phyloP scores from a whole-genome alignment of 2,888 invertebrate genomes.

The Hirtodrosophila cameraria region DNA sequence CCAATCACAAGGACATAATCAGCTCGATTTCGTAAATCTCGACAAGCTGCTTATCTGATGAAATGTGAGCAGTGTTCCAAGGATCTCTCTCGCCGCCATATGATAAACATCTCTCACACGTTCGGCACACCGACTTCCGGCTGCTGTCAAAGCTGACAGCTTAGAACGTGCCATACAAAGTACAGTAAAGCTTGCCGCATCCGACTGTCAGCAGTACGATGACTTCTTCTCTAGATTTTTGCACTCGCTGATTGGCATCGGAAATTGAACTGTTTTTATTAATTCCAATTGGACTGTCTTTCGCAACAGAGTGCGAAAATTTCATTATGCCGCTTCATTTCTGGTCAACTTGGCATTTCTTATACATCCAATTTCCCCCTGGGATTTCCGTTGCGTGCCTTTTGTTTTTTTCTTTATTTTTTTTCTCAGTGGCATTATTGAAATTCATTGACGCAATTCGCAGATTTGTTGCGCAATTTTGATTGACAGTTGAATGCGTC shows the following conservation, averaged over 20 bases:
- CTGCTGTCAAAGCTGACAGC: slow-evolving; percentile 74
- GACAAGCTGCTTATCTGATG: slow-evolving; percentile 81
- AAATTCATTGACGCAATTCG: slow-evolving; percentile 60
- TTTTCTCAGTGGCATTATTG: slow-evolving; percentile 66
- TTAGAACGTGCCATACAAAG: slow-evolving; percentile 53
- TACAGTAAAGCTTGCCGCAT: slow-evolving; percentile 72
- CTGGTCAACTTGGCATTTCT: slow-evolving; percentile 48
- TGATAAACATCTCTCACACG: slow-evolving; percentile 80
- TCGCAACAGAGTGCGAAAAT: slow-evolving; percentile 43
- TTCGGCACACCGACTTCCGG: slow-evolving; percentile 62
- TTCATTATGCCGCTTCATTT: slow-evolving; percentile 56
- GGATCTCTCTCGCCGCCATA: slow-evolving; percentile 45
- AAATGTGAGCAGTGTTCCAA: slow-evolving; percentile 76
- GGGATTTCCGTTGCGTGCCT: slow-evolving; percentile 32
- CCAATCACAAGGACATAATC: slow-evolving; percentile 68
- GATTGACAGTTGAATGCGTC: slow-evolving; percentile 65
- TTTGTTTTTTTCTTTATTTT: slow-evolving; percentile 34
- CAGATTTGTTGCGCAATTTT: slow-evolving; percentile 54
- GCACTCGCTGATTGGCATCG: slow-evolving; percentile 74
- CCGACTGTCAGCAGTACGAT: slow-evolving; percentile 50
- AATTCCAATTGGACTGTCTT: slow-evolving; percentile 63
- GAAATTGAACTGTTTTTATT: slow-evolving; percentile 81
- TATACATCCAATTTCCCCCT: slow-evolving; percentile 6
- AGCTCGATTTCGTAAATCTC: slow-evolving; percentile 78
- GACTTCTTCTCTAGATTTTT: slow-evolving; percentile 38